Conservation (phyloP, 2,113 vertebrate genomes). For the Boulengeromyrus knoepffleri region DNA sequence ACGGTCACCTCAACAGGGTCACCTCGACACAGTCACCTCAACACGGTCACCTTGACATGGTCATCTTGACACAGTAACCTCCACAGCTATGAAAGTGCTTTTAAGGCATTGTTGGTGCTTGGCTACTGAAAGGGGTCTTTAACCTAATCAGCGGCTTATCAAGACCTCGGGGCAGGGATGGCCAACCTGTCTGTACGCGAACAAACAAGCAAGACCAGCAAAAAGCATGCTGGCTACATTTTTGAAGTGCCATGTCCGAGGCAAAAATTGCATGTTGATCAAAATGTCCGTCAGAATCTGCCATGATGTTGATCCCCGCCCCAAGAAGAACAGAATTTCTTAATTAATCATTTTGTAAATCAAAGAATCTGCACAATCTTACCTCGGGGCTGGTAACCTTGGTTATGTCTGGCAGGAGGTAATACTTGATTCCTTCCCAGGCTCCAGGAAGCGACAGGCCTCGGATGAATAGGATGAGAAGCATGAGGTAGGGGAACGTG, state of each 20-base stretch:
- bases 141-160: not conserved
- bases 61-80: not conserved
- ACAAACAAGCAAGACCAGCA: not conserved
- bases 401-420: slow-evolving; percentile 46
- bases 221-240: not conserved
- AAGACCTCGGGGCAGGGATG: not conserved
- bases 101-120: not conserved
- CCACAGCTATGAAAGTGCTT: not conserved
- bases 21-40: not conserved
- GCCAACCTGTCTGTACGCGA: not conserved
- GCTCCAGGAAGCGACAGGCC: slow-evolving; percentile 63
- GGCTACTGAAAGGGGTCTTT: not conserved
- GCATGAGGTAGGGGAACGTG: slow-evolving; percentile 61
- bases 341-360: not conserved
- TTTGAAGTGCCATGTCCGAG: not conserved
- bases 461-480: slow-evolving; percentile 61
- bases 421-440: slow-evolving; percentile 48
- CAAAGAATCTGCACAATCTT: not conserved
- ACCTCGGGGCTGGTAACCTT: slow-evolving; percentile 31
- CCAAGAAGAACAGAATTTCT: not conserved
- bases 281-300: not conserved
- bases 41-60: not conserved
- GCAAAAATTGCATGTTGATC: not conserved
- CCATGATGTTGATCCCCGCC: not conserved
- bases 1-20: not conserved